Conservation (phyloP, 2,888 invertebrate species). For the Apomyelois bistriatella region DNA sequence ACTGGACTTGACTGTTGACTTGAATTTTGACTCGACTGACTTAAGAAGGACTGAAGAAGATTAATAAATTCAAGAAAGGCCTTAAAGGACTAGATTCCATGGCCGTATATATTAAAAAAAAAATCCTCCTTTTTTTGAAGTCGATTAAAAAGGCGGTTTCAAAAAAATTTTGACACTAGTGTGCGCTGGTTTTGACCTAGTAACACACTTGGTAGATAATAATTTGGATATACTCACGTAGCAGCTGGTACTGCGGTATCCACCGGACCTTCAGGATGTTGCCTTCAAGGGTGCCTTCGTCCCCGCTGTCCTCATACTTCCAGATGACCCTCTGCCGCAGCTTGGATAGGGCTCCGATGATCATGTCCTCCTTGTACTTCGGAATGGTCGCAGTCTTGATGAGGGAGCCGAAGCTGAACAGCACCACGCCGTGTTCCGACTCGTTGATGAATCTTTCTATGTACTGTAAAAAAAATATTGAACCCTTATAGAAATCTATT, state of each 20-base stretch:
- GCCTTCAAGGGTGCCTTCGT: slow-evolving; percentile 56
- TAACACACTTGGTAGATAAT: too few relatives aligned
- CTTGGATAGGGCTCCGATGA: slow-evolving; percentile 82
- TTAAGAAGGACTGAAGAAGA: too few relatives aligned
- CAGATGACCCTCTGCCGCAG: slow-evolving; percentile 86
- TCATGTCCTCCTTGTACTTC: slow-evolving; percentile 78
- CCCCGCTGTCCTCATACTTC: slow-evolving; percentile 85
- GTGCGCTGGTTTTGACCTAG: too few relatives aligned
- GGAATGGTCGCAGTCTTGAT: slow-evolving; percentile 84
- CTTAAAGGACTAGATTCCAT: too few relatives aligned
- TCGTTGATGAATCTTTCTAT: slow-evolving; percentile 83
- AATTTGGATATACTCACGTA: slow-evolving; percentile 76
- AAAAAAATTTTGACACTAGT: too few relatives aligned
- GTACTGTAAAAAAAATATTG: slow-evolving; percentile 61
- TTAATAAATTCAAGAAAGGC: too few relatives aligned
- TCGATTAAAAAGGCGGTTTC: too few relatives aligned
- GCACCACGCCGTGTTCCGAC: slow-evolving; percentile 84
- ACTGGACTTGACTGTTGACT: too few relatives aligned
- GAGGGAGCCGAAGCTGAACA: slow-evolving; percentile 89
- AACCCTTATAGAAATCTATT: neutral
- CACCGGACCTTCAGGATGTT: slow-evolving; percentile 82
- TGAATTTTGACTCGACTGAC: too few relatives aligned
- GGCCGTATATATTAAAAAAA: too few relatives aligned
- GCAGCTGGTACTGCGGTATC: slow-evolving; percentile 86
- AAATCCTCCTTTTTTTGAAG: too few relatives aligned